Evolutionary conservation across 2,797 vertebrate genomes (phyloP).

Genomic region (Phrynocephalus vlangalii): DNA sequence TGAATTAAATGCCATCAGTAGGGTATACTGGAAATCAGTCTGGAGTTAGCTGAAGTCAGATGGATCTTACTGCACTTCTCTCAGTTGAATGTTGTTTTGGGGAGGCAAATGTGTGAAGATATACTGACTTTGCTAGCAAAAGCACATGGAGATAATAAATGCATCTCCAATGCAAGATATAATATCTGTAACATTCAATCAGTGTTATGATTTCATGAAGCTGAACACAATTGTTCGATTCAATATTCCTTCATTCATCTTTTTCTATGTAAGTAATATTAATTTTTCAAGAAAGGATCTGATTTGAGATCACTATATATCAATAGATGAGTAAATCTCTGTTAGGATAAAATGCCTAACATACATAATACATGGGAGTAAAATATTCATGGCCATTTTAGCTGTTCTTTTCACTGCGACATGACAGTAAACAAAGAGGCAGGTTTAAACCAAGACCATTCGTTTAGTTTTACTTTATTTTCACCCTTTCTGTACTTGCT

Average conservation of each 20-base stretch:
- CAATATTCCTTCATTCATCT: conserved; percentile 1
- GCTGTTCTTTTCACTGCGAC: conserved; percentile 34
- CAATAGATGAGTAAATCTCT: background rate
- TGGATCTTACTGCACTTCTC: background rate
- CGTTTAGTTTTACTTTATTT: conserved; percentile 60
- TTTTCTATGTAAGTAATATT: background rate
- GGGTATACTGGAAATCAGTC: background rate
- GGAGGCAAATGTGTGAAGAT: background rate
- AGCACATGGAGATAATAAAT: background rate
- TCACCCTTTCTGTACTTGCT: conserved; percentile 54
- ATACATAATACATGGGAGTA: background rate
- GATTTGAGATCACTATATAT: background rate
- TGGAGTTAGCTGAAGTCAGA: background rate
- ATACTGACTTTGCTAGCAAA: background rate
- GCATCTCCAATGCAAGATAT: background rate
- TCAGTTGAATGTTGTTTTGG: background rate
- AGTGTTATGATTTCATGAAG: background rate
- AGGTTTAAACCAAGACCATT: conserved; percentile 54
- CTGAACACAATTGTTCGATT: background rate
- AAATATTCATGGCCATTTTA: conserved; percentile 30
- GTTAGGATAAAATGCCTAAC: conserved; percentile 7
- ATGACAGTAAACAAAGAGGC: conserved; percentile 36
- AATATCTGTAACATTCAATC: background rate
- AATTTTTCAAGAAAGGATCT: conserved; percentile 3
- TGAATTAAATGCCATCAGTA: background rate